Evolutionary conservation across 2,113 vertebrate species (phyloP).

Genomic region (Caracal caracal): DNA sequence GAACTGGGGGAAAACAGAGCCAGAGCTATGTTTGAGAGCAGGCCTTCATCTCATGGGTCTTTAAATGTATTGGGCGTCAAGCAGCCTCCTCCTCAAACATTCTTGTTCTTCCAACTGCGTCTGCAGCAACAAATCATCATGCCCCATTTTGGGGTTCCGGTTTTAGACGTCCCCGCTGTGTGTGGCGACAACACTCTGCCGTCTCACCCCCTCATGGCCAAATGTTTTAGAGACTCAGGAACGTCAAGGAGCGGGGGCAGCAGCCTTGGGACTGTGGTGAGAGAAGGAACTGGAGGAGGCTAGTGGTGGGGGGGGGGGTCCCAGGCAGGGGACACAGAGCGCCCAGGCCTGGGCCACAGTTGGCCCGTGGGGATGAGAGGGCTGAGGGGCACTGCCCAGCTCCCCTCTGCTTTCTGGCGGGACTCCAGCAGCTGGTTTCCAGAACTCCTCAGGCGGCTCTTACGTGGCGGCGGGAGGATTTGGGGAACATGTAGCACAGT

Average conservation of each 20-base stretch:
- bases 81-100: neutral
- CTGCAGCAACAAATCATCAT: neutral
- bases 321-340: accelerated
- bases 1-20: neutral
- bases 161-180: neutral
- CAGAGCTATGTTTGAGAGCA: neutral
- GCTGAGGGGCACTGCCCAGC: neutral
- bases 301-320: accelerated
- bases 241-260: neutral
- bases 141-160: neutral
- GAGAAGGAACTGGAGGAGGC: no score
- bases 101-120: neutral
- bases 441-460: neutral
- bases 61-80: neutral
- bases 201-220: neutral
- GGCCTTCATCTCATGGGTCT: neutral
- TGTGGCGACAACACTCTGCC: neutral
- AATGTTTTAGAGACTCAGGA: neutral
- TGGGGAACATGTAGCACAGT: neutral
- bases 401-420: neutral
- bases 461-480: neutral
- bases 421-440: neutral
- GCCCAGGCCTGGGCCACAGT: neutral
- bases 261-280: neutral
- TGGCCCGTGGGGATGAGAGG: neutral